Evolutionary conservation across 2,888 invertebrate genomes (phyloP).

Genomic region (Drosophila koepferae): DNA sequence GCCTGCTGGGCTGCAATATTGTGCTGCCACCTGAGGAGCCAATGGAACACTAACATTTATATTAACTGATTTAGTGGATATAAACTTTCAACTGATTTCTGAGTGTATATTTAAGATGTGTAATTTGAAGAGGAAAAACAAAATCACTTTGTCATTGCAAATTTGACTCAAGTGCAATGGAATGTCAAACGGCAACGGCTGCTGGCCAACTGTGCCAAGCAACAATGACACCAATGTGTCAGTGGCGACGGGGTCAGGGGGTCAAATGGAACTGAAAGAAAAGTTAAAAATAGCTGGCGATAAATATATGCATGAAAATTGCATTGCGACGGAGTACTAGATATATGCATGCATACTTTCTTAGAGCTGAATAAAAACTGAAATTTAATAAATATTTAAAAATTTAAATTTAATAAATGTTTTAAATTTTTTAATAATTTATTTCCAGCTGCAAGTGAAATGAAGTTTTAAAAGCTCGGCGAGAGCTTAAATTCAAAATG

Average conservation of each 20-base stretch:
- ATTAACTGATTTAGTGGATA: background rate
- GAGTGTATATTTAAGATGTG: conserved; percentile 20
- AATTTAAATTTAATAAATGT: background rate
- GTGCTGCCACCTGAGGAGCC: conserved; percentile 78
- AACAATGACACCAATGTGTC: conserved; percentile 22
- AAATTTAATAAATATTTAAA: background rate
- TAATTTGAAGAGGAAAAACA: conserved; percentile 15
- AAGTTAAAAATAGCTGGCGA: background rate
- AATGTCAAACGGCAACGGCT: conserved; percentile 27
- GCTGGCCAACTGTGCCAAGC: conserved; percentile 39
- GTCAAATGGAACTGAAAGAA: background rate
- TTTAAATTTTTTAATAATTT: background rate
- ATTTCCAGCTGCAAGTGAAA: background rate
- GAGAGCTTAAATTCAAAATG: conserved; percentile 29
- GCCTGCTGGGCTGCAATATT: conserved; percentile 91
- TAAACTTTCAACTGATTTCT: background rate
- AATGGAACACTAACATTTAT: conserved; percentile 48
- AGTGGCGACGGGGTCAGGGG: background rate
- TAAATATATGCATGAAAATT: background rate
- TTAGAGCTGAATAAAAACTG: background rate
- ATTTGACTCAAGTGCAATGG: background rate
- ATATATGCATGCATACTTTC: background rate
- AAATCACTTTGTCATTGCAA: conserved; percentile 21
- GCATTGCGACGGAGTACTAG: background rate
- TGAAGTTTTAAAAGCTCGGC: background rate